phyloP scores from a whole-genome alignment of 1,140 invertebrate genomes.

The Ruditapes philippinarum region DNA sequence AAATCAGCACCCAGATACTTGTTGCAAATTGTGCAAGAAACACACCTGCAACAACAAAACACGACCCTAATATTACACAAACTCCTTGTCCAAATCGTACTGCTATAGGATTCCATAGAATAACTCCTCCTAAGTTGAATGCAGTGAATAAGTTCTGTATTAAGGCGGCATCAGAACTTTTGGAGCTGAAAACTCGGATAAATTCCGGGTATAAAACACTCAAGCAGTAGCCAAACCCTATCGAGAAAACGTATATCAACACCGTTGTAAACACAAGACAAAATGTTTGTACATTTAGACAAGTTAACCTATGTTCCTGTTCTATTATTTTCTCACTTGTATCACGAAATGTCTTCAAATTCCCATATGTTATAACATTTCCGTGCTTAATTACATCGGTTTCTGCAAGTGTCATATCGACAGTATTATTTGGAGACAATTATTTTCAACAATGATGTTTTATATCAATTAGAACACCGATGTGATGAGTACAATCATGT shows the following conservation, averaged over 20 bases:
- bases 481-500: too few relatives aligned
- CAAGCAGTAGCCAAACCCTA: constrained; percentile 11
- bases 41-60: neutral
- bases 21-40: neutral
- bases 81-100: neutral
- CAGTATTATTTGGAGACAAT: too few relatives aligned
- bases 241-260: neutral
- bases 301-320: too few relatives aligned
- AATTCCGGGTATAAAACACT: constrained; percentile 24
- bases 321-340: too few relatives aligned
- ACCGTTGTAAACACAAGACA: neutral
- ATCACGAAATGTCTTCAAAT: too few relatives aligned
- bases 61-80: neutral
- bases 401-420: too few relatives aligned
- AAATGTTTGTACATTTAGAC: too few relatives aligned
- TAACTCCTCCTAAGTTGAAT: neutral
- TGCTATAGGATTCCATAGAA: neutral
- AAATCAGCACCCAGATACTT: neutral
- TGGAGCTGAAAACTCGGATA: neutral
- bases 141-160: neutral
- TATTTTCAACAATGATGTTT: too few relatives aligned
- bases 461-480: too few relatives aligned
- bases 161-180: neutral
- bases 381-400: too few relatives aligned
- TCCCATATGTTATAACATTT: too few relatives aligned